phyloP scores from a whole-genome alignment of 2,888 invertebrate genomes.

The Cyclophora punctaria region DNA sequence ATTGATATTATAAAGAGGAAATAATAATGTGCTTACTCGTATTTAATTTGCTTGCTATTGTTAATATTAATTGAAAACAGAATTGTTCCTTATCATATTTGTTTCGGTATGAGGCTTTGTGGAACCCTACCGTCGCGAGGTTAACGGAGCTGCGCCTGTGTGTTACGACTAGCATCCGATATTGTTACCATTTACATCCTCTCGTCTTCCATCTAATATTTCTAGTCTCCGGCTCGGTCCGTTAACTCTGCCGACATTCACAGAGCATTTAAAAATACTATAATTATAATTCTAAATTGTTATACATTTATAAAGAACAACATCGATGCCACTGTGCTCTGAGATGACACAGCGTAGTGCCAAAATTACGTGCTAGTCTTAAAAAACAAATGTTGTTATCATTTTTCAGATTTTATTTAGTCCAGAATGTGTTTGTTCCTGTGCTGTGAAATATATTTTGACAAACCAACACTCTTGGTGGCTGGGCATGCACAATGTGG shows the following conservation, averaged over 20 bases:
- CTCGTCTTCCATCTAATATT: slow-evolving; percentile 10
- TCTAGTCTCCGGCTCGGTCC: slow-evolving; percentile 13
- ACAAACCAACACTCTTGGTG: slow-evolving; percentile 64
- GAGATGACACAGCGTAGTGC: slow-evolving; percentile 65
- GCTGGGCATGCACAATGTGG: slow-evolving; percentile 47
- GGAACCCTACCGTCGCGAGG: slow-evolving; percentile 42
- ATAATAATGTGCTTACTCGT: slow-evolving; percentile 38
- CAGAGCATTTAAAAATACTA: slow-evolving; percentile 43
- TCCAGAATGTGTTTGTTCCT: slow-evolving; percentile 73
- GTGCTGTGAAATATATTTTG: slow-evolving; percentile 67
- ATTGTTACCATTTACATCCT: slow-evolving; percentile 8
- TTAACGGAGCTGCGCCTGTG: background rate
- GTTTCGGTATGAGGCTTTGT: slow-evolving; percentile 42
- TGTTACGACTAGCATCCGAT: background rate
- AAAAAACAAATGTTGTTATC: slow-evolving; percentile 71
- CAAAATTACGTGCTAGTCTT: slow-evolving; percentile 75
- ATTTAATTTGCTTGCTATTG: slow-evolving; percentile 53
- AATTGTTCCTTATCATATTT: slow-evolving; percentile 42
- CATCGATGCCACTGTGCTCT: slow-evolving; percentile 64
- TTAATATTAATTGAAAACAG: slow-evolving; percentile 36
- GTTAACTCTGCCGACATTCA: slow-evolving; percentile 35
- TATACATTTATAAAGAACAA: slow-evolving; percentile 47
- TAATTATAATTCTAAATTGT: slow-evolving; percentile 3
- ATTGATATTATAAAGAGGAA: slow-evolving; percentile 18
- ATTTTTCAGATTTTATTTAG: slow-evolving; percentile 75